Percentiles rank a stretch among this genome's conserved stretches.
phyloP scores from a whole-genome alignment of 2,888 invertebrate genomes.

The Erannis defoliaria region DNA sequence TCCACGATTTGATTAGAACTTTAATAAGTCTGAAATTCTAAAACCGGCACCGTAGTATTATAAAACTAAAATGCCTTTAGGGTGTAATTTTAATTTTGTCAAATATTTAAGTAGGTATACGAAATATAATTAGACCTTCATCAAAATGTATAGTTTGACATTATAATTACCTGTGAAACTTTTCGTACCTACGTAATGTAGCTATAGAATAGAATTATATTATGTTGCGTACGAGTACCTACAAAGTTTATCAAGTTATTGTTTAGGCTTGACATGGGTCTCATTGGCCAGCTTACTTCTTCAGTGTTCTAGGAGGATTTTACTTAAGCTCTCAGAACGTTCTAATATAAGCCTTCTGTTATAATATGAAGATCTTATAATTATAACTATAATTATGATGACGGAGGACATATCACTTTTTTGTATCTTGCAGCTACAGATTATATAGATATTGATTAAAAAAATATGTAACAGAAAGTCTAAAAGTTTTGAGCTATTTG shows the following conservation, averaged over 20 bases:
- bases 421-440: no score
- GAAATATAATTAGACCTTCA: slow-evolving; percentile 11
- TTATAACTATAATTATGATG: background rate
- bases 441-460: no score
- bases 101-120: slow-evolving; percentile 8
- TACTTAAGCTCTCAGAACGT: background rate
- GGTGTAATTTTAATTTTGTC: slow-evolving; percentile 6
- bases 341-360: background rate
- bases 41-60: slow-evolving; percentile 8
- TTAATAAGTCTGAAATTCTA: slow-evolving; percentile 15
- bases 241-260: slow-evolving; percentile 27
- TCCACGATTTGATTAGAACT: slow-evolving; percentile 3
- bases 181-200: slow-evolving; percentile 6
- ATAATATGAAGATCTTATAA: background rate
- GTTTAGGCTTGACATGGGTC: slow-evolving; percentile 29
- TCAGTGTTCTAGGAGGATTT: slow-evolving; percentile 3
- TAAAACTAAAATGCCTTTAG: background rate
- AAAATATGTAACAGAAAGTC: no score
- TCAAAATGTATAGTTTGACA: slow-evolving; percentile 39
- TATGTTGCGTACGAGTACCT: slow-evolving; percentile 5
- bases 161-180: slow-evolving; percentile 6
- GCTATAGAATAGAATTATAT: no score
- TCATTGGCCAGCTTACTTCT: slow-evolving; percentile 6
- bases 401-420: background rate
- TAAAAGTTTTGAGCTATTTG: no score